Percentiles rank a stretch among this genome's conserved stretches.
These are phyloP conservation scores for Perdix hodgsoniae DNA, from an alignment of 2,797 vertebrate genomes.

Conservation along the genomic window DNA sequence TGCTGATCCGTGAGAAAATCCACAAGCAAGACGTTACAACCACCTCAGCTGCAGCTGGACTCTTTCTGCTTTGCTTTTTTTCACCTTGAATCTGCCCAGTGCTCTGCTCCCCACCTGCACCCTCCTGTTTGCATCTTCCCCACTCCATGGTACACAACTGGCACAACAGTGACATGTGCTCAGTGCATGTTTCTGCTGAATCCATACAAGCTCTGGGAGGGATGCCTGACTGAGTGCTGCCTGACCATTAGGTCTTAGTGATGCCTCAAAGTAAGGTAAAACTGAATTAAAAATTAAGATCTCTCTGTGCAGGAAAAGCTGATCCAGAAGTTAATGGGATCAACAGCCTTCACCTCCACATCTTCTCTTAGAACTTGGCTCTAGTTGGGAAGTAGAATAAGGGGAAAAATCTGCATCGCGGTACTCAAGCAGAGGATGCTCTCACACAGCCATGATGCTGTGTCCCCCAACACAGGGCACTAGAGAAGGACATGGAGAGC, in stretches of 20 bases:
- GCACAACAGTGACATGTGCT: accelerated
- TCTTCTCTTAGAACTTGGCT: not conserved
- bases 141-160: not conserved
- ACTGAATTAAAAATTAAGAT: not conserved
- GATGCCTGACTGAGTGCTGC: not conserved
- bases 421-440: not conserved
- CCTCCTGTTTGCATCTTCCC: not conserved
- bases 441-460: not conserved
- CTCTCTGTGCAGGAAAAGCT: not conserved
- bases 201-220: not conserved
- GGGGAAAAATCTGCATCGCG: not conserved
- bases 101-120: not conserved
- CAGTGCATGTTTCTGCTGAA: not conserved
- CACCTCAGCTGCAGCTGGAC: not conserved
- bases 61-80: not conserved
- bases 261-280: not conserved
- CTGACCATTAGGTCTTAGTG: not conserved
- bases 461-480: not conserved
- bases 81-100: not conserved
- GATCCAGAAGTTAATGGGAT: not conserved
- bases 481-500: not conserved
- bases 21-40: not conserved
- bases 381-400: not conserved
- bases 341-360: not conserved
- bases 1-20: not conserved